Base-by-base conservation (phyloP, 2,113 vertebrate species). In the Albula goreensis region DNA sequence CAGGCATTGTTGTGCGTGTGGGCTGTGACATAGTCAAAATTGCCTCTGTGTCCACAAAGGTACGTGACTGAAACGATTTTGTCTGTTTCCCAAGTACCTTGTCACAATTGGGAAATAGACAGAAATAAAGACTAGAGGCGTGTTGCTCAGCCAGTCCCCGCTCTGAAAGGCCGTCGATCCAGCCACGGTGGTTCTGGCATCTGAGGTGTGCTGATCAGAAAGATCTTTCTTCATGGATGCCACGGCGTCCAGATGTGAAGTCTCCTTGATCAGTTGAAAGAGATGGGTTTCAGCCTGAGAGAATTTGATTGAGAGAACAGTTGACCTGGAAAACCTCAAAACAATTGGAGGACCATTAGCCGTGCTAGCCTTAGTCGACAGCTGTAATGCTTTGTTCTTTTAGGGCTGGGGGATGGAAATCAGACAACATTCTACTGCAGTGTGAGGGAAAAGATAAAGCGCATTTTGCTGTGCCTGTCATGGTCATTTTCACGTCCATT, bases 301-400 rank as follows among this genome's bases (percentile, higher is more conserved):
- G 70, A 48, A 51, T 49, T 63, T 63, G 85, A 8, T 50, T 50
- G 56, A 66, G 57, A 70, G 48, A 50, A 63, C 48, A 82, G 50
- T 78, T 86, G 85, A 83, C 51, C 82, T 31, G 53, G 52, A 83
- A 56, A 80, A 78, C 51, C 56, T 50, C 70, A 60, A 80, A 80
- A 57, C 79, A 79, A 80, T 79, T 70, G 52, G 82, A 78, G n/a
- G 50, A n/a, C 6, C 87, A 85, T 74, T 78, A 53, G 17, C 2
- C 81, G n/a, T 51, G 25, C 56, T 60, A 77, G 83, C 25, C 53
- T 82, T 11, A 50, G 49, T 10, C 9, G 70, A 31, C 70, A 84
- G 57, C 50, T 77, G 25, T 70, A 49, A 31, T 84, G 63, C 49
- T 60, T 83, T 83, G 53, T 48, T 49, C 50, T 79, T 48, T 6